Percentiles rank a stretch among this genome's conserved stretches.
phyloP scores from a whole-genome alignment of 1,140 invertebrate species.

The Oscheius sp. region DNA sequence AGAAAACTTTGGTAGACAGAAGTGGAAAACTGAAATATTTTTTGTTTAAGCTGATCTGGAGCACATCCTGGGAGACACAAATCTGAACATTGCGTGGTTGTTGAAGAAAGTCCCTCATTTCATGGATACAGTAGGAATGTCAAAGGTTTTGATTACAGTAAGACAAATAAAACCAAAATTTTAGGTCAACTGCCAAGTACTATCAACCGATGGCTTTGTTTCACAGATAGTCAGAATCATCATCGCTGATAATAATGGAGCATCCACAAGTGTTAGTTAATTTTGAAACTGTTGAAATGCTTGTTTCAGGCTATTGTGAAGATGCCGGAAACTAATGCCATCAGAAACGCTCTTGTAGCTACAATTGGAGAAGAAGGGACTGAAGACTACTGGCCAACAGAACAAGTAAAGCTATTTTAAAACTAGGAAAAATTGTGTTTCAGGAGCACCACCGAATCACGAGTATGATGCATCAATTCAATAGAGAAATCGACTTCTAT shows the following conservation, averaged over 20 bases:
- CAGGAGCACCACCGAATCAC: neutral
- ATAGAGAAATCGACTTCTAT: slow-evolving; percentile 34
- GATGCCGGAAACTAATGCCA: slow-evolving; percentile 3
- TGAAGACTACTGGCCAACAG: neutral
- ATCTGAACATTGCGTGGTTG: neutral
- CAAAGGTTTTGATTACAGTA: neutral
- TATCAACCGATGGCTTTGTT: slow-evolving; percentile 7
- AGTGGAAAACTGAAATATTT: neutral
- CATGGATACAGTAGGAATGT: neutral
- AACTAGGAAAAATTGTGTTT: neutral
- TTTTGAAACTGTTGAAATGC: neutral
- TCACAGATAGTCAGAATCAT: slow-evolving; percentile 11
- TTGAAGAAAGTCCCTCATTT: neutral
- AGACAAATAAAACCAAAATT: neutral
- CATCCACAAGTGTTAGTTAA: neutral
- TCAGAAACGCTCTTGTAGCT: neutral
- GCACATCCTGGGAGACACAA: neutral
- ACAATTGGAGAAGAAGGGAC: neutral
- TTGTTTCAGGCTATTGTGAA: slow-evolving; percentile 5
- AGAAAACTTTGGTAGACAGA: neutral
- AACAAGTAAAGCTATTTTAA: neutral
- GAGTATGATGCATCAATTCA: slow-evolving; percentile 9
- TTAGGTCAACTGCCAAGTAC: neutral
- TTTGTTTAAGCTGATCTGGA: neutral
- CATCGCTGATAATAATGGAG: slow-evolving; percentile 5